Evolutionary conservation across 2,888 invertebrate genomes (phyloP).

Genomic region (Dryomyza anilis): DNA sequence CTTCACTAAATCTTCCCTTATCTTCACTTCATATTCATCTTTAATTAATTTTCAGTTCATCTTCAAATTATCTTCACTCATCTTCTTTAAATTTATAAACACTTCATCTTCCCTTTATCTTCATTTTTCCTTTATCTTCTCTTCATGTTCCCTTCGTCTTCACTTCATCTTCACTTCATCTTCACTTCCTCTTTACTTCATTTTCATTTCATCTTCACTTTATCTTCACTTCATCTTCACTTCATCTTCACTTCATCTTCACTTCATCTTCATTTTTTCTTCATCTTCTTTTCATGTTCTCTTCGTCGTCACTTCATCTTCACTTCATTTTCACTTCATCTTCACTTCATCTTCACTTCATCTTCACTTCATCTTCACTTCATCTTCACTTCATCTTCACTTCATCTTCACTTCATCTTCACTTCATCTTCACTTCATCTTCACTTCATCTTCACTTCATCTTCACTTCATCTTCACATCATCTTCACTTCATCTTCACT

Average conservation of each 20-base stretch:
- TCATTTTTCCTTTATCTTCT: background rate
- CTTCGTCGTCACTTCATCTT: background rate
- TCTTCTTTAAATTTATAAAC: too few species aligned
- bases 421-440: too few species aligned
- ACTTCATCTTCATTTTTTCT: background rate
- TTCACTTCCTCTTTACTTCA: background rate
- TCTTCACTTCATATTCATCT: too few species aligned
- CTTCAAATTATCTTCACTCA: too few species aligned
- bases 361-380: too few species aligned
- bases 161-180: background rate
- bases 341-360: background rate
- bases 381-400: too few species aligned
- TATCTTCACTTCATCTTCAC: background rate
- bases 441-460: too few species aligned
- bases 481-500: too few species aligned
- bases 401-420: too few species aligned
- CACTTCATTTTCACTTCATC: background rate
- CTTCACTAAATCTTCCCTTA: too few species aligned
- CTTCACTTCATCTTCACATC: too few species aligned
- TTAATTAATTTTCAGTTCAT: too few species aligned
- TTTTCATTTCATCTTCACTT: background rate
- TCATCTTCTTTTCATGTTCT: background rate
- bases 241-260: background rate
- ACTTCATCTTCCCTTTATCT: background rate
- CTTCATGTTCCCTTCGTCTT: background rate